phyloP scores from a whole-genome alignment of 2,113 vertebrate species.

The Puntigrus tetrazona region DNA sequence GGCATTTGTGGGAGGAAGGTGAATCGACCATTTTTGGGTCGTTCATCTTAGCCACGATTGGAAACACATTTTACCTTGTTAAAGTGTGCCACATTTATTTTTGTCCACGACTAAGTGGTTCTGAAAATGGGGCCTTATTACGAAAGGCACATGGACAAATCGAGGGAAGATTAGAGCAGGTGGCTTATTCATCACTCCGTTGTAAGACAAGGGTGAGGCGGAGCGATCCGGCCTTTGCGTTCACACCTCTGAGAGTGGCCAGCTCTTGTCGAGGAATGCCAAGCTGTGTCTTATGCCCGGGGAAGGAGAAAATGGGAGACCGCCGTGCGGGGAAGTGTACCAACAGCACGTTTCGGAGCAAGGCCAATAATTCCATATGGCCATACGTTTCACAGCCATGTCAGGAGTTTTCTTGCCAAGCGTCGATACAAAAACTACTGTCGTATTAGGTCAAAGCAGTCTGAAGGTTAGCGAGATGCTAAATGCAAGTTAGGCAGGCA shows the following conservation, averaged over 20 bases:
- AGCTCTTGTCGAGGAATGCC: neutral
- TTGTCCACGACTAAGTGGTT: conserved; percentile 13
- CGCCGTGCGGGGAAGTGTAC: conserved; percentile 21
- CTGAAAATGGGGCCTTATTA: conserved; percentile 30
- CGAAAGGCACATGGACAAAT: neutral
- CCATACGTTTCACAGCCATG: conserved; percentile 13
- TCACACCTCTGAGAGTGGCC: conserved; percentile 5
- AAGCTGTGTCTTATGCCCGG: conserved; percentile 30
- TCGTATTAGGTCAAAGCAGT: conserved; percentile 52
- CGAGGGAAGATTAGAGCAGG: neutral
- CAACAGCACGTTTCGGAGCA: conserved; percentile 21
- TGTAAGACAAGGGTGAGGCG: conserved; percentile 5
- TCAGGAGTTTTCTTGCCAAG: conserved; percentile 41
- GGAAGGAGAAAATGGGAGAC: conserved; percentile 44
- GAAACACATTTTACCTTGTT: conserved; percentile 22
- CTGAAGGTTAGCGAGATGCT: conserved; percentile 47
- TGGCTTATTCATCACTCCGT: conserved; percentile 22
- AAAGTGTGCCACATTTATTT: conserved; percentile 27
- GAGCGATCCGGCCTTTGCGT: neutral
- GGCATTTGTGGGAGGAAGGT: conserved; percentile 4
- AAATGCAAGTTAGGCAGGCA: conserved; percentile 47
- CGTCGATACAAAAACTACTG: conserved; percentile 35
- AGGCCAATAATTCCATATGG: conserved; percentile 49
- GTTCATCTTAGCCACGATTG: neutral
- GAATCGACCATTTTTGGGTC: conserved; percentile 1